Conservation (phyloP, 2,113 vertebrate genomes). For the Marmota flaviventris region DNA sequence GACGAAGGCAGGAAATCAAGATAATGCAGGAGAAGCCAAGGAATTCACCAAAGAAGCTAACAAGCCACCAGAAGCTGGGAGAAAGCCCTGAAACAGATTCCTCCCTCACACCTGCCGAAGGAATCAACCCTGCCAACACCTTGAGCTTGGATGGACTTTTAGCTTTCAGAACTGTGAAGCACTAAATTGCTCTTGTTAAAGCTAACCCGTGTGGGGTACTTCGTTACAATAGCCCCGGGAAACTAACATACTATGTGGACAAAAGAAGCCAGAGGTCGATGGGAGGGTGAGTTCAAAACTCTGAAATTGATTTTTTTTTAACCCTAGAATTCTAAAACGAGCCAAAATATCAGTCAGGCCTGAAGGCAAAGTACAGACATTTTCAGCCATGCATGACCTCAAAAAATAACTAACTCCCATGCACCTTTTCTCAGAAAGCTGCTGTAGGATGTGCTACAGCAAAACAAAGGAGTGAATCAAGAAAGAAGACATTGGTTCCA, state of each 20-base stretch:
- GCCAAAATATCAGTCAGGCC: neutral
- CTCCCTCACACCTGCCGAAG: neutral
- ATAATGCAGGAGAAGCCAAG: neutral
- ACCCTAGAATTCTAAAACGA: neutral
- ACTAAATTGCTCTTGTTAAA: too few relatives aligned
- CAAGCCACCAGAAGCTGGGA: neutral
- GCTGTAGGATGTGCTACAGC: neutral
- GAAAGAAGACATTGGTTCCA: neutral
- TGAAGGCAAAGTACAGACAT: neutral
- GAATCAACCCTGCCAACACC: neutral
- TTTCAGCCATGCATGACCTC: neutral
- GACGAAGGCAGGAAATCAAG: neutral
- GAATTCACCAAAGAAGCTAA: neutral
- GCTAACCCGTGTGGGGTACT: neutral
- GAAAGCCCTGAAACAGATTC: too few relatives aligned
- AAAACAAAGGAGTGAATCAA: neutral
- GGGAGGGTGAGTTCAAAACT: neutral
- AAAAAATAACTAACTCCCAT: neutral
- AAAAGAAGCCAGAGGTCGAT: neutral
- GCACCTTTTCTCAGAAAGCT: constrained; percentile 25
- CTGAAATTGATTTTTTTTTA: neutral
- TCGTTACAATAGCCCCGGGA: neutral
- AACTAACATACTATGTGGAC: neutral
- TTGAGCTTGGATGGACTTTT: neutral
- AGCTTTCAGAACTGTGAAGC: neutral